Base-by-base conservation (phyloP, 2,888 invertebrate genomes). In the Diogma glabrata region DNA sequence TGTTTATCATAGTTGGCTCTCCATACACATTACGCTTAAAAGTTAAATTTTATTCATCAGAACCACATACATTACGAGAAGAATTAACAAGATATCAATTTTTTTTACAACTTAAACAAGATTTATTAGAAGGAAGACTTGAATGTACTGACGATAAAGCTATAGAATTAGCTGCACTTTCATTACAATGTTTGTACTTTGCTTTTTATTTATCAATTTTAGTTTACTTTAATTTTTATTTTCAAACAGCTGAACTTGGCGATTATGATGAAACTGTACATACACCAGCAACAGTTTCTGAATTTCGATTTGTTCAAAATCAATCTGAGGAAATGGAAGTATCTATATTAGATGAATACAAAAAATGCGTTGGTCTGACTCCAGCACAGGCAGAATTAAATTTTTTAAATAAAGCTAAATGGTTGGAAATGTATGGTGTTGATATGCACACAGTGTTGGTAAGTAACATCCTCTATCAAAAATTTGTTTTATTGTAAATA, bases 31-130 rank as follows among this genome's bases (percentile, higher is more conserved):
- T 99, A 60, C 77, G 93, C 53, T 77, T 99, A 48, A 87, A 90
- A 73, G 97, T 99, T 3, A 99, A 99, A 72, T 99, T 99, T 73
- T 99, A 97, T 72, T 94, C 97, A 2, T 95, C 95, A 1, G 99
- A 99, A 67, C 99, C 99, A 7, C 95, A 91, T 65, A 90, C 91
- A 62, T 74, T 99, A 54, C 81, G 94, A 53, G 99, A 99, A 72
- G 99, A 99, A 72, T 73, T 97, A 57, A 99, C 97, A 5, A 81
- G 97, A 67, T 99, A 99, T 71, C 93, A 96, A 69, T 97, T 97
- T 71, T 97, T 97, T 69, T 77, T 97, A 55, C 97, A 99, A 77
- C 70, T 99, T 51, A 99, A 99, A 67, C 87, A 87, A 65, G 99
- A 99, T 71, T 83, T 99, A 54, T 73, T 94, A 45, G 86, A 87